These are phyloP conservation scores for Oeneis ivallda DNA, from an alignment of 2,888 invertebrate species.

Conservation along the genomic window DNA sequence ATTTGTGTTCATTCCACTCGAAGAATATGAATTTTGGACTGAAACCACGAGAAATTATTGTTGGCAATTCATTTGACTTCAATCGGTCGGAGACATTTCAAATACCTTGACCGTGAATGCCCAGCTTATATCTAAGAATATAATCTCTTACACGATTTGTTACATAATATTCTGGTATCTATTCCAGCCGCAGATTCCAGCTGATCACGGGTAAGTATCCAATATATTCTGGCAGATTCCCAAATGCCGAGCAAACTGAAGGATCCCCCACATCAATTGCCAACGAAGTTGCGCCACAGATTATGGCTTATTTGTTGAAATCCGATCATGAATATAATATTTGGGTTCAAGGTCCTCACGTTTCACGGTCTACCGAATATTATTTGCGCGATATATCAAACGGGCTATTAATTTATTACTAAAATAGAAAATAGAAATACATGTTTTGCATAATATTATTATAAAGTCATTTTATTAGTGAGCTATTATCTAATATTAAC, in stretches of 20 bases:
- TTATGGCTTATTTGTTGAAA: slow-evolving; percentile 8
- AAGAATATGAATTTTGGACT: too few species aligned
- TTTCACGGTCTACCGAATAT: background rate
- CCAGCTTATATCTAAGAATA: background rate
- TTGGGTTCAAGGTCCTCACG: background rate
- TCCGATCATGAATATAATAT: slow-evolving; percentile 7
- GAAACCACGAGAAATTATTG: too few species aligned
- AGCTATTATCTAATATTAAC: too few species aligned
- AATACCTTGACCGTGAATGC: too few species aligned
- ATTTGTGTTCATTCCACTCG: too few species aligned
- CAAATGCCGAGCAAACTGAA: slow-evolving; percentile 1
- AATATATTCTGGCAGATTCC: slow-evolving; percentile 6
- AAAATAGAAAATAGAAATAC: background rate
- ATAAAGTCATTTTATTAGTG: too few species aligned
- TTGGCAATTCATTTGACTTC: too few species aligned
- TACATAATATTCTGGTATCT: slow-evolving; percentile 7
- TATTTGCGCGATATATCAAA: background rate
- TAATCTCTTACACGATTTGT: background rate
- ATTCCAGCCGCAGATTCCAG: background rate
- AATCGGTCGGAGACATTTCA: too few species aligned
- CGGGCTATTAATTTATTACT: background rate
- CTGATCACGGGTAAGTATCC: slow-evolving; percentile 2
- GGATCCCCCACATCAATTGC: background rate
- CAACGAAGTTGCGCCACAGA: background rate
- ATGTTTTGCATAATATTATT: too few species aligned